Base-by-base conservation (phyloP, 2,797 vertebrate species). In the Acanthurus lineatus region DNA sequence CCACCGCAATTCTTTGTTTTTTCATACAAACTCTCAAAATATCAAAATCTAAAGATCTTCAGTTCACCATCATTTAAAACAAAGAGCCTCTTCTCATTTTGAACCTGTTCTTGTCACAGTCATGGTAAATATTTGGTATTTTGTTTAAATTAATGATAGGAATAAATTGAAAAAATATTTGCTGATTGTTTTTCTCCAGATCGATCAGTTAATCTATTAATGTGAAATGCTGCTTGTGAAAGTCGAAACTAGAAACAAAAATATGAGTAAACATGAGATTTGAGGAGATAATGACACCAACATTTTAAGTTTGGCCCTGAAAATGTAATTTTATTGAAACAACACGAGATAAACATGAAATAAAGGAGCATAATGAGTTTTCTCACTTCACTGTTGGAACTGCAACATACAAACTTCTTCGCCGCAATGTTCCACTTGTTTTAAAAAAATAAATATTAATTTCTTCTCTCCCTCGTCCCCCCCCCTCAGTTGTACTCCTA, bases 401-500 rank as follows among this genome's bases (percentile, higher is more conserved):
- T 32, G 10, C 7, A 47, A 9, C 15, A 44, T 49, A 12, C 22
- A 1, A 9, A 15, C 10, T 3, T 14, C 5, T 59, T 45, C 7
- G 32, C 32, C 32, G 6, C 6, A 5, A 35, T 28, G 9, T 15
- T 56, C 17, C 2, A 10, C 17, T 25, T 20, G 15, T 57, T 54
- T 52, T 11, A 44, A 64, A 44, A 64, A 53, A 20, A 16, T 1
- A 19, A 19, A 4, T 9, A 45, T 62, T 42, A 14, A 9, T 53
- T 17, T 14, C 1, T 15, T 2, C 48, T 15, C 48, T 38, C 10
- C 40, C 7, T 15, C 1, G 11, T 7, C n/a, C 28, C 35, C 9
- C 40, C 57, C 38, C 54, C 9, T 32, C 91, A 99, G 98, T 7
- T 96, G 0, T 97, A 94, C 11, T 85, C 67, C 0, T 99, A 97